These are phyloP conservation scores for Branchellion lobata DNA, from an alignment of 2,888 invertebrate genomes.

Conservation along the genomic window DNA sequence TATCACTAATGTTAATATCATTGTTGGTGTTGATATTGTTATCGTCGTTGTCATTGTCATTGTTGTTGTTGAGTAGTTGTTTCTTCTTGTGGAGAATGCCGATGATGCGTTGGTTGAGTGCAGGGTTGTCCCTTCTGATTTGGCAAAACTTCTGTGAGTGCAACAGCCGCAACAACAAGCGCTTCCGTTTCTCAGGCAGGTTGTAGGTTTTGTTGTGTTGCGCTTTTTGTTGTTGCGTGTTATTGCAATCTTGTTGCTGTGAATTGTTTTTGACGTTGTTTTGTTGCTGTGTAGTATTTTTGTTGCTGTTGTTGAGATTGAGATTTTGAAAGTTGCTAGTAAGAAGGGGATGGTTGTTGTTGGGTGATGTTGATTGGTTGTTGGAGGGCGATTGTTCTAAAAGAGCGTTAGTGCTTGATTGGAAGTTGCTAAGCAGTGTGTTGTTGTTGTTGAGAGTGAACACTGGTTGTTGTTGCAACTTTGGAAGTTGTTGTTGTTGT, in stretches of 20 bases:
- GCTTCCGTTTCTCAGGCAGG: slow-evolving; percentile 24
- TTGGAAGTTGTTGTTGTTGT: neutral
- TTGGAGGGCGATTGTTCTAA: too few species aligned
- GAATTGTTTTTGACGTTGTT: neutral
- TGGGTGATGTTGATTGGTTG: neutral
- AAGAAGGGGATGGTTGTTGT: neutral
- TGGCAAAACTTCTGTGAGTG: slow-evolving; percentile 37
- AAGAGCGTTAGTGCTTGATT: too few species aligned
- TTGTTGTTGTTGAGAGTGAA: neutral
- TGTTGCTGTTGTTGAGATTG: neutral
- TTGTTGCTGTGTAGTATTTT: too few species aligned
- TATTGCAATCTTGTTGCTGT: neutral
- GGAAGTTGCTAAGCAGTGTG: neutral
- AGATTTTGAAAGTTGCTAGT: neutral
- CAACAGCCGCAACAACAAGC: slow-evolving; percentile 16
- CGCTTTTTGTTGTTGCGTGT: neutral
- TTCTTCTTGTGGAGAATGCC: slow-evolving; percentile 39
- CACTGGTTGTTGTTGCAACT: neutral
- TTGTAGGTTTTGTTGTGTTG: neutral
- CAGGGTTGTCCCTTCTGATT: slow-evolving; percentile 32
- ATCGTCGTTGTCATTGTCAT: too few species aligned
- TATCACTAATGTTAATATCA: too few species aligned
- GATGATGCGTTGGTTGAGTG: slow-evolving; percentile 28
- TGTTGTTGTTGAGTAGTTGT: slow-evolving; percentile 1
- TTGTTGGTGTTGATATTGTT: too few species aligned